Evolutionary conservation across 1,140 invertebrate genomes (phyloP), one percentile per base, ranked within the genome.

Genomic region (Drosophila sproati): DNA sequence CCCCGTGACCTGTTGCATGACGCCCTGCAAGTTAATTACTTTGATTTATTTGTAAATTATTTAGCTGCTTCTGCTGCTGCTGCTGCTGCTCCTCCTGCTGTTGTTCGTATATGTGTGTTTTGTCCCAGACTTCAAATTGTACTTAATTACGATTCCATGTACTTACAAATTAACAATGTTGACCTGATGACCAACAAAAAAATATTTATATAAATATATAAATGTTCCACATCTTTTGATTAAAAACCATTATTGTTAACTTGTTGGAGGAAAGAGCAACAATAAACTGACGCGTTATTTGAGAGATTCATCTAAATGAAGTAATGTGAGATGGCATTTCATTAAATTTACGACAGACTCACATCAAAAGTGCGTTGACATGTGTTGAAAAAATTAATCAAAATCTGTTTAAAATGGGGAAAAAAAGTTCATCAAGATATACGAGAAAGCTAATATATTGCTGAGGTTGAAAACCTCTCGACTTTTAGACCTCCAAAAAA

Each of bases 71-170:
- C 8, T 61, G 28, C 8, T 31, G n/a, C 10, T n/a, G 39, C n/a
- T 43, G 39, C 20, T 20, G 52, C 41, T 73, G 35, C 32, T 48
- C 45, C 8, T 61, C 1, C 20, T 20, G 20, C 20, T 20, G 3
- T 34, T 20, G 51, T n/a, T 29, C n/a, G 31, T 34, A 37, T 51
- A 51, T 60, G 82, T 71, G 70, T 73, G 72, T 60, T 64, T 70
- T 87, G 82, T 87, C 76, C 87, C 82, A 76, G 81, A 86, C 82
- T 86, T 82, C 78, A 87, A 86, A 86, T 82, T 85, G 73, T 77
- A 78, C 76, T 88, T 88, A 88, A 87, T 87, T 82, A 82, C 79
- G 37, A 37, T 74, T 67, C 31, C 62, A 69, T 82, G 77, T 83
- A 83, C 80, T 88, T 77, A 83, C 80, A 88, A 87, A 87, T 88